Evolutionary conservation across 2,888 invertebrate species (phyloP).

Genomic region (Lasioglossum zephyrum): DNA sequence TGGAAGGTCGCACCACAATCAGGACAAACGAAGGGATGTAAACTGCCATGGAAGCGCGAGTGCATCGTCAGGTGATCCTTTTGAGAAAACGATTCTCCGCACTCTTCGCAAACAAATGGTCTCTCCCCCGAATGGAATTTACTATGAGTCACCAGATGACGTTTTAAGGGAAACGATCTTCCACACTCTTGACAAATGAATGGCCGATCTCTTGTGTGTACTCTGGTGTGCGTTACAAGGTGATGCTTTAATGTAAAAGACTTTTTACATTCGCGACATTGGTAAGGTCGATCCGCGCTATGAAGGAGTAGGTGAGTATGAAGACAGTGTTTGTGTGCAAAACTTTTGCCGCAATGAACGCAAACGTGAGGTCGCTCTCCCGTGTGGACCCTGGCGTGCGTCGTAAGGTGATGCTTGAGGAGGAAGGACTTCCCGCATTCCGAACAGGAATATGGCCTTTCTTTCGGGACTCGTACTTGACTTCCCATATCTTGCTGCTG

Average conservation of each 20-base stretch:
- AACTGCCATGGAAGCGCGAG: constrained; percentile 96
- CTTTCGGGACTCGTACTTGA: constrained; percentile 86
- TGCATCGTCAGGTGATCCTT: constrained; percentile 96
- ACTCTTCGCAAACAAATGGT: constrained; percentile 94
- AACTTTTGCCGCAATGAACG: constrained; percentile 92
- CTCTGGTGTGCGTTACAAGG: constrained; percentile 91
- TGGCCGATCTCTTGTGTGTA: constrained; percentile 92
- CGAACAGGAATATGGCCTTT: constrained; percentile 92
- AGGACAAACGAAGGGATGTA: constrained; percentile 96
- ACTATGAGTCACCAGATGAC: constrained; percentile 93
- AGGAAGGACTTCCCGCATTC: constrained; percentile 94
- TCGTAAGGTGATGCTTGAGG: constrained; percentile 93
- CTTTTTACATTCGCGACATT: constrained; percentile 94
- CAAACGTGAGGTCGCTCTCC: constrained; percentile 92
- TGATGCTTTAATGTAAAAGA: constrained; percentile 94
- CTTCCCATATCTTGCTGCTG: constrained; percentile 87
- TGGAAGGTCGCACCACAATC: constrained; percentile 95
- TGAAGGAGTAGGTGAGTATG: constrained; percentile 93
- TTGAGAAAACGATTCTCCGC: constrained; percentile 96
- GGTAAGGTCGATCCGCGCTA: constrained; percentile 92
- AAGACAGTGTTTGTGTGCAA: constrained; percentile 93
- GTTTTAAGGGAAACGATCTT: constrained; percentile 91
- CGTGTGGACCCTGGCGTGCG: constrained; percentile 92
- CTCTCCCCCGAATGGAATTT: constrained; percentile 95
- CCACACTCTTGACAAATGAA: constrained; percentile 94